Evolutionary conservation across 2,888 invertebrate genomes (phyloP), one percentile per base, ranked within the genome.

Genomic region (Andricus quercusramuli): DNA sequence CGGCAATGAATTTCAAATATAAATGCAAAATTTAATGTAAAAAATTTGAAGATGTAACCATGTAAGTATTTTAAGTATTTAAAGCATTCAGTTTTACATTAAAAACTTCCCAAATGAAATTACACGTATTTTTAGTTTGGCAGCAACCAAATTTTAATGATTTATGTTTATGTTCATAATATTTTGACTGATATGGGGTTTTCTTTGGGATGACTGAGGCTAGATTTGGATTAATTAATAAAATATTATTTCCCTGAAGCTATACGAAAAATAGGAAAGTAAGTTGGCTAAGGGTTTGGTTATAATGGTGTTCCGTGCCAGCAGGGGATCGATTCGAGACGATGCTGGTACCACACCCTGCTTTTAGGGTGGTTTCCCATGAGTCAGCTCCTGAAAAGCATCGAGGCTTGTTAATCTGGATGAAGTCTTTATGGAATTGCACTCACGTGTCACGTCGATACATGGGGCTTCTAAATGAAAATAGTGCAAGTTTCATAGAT

Each of bases 261-360:
- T 29, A 79, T 25, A 44, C 25, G 51, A 70, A 64, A n/a, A 65
- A 47, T 41, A 37, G 74, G 65, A 78, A 37, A 78, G n/a, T 41
- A 66, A 78, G 29, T 37, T 76, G 32, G 32, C 25, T 8, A 25
- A 25, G 17, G n/a, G 37, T 29, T 51, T 29, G 15, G 25, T 20
- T 64, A 11, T 64, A 62, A 65, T 59, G 56, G 59, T 32, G 37
- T 70, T 79, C 44, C 22, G 62, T 68, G 70, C 56, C 82, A 82
- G 81, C 82, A 82, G 81, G 86, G 89, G 88, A 90, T 90, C 90
- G 90, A 90, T 90, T 89, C 87, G 88, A 87, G 89, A 90, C 88
- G 88, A 88, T 88, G n/a, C n/a, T n/a, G 85, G 86, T 84, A 90
- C 90, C 90, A 90, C 90, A 89, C 90, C 90, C 90, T 89, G 86